Conservation (phyloP, 1,140 invertebrate genomes). For the Drosophila trapezifrons region DNA sequence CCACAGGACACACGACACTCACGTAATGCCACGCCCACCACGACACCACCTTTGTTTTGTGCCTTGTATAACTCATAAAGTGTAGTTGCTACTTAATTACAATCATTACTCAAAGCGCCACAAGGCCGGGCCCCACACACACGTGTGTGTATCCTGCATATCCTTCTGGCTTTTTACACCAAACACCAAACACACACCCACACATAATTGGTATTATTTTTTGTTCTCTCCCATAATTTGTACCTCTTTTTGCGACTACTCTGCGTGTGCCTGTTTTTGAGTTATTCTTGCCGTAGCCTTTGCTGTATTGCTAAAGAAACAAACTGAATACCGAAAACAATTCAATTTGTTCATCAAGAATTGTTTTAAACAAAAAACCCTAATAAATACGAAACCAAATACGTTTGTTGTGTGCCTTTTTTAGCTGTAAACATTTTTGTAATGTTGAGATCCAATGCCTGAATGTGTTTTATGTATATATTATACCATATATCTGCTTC, state of each 20-base stretch:
- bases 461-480: slow-evolving; percentile 68
- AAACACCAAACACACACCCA: slow-evolving; percentile 33
- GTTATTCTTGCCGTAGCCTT: slow-evolving; percentile 53
- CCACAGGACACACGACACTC: slow-evolving; percentile 23
- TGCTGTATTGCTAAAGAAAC: slow-evolving; percentile 49
- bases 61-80: slow-evolving; percentile 76
- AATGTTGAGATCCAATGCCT: slow-evolving; percentile 63
- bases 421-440: slow-evolving; percentile 69
- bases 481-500: slow-evolving; percentile 52
- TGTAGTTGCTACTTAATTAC: slow-evolving; percentile 80
- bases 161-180: slow-evolving; percentile 53
- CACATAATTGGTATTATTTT: slow-evolving; percentile 58
- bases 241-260: slow-evolving; percentile 52
- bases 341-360: slow-evolving; percentile 38
- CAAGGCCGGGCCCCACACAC: slow-evolving; percentile 47
- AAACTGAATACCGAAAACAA: slow-evolving; percentile 28
- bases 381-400: slow-evolving; percentile 51
- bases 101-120: slow-evolving; percentile 77
- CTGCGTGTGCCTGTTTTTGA: slow-evolving; percentile 64
- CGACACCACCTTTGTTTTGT: slow-evolving; percentile 67
- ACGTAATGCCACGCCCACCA: slow-evolving; percentile 44
- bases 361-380: slow-evolving; percentile 33
- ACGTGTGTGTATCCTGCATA: slow-evolving; percentile 45
- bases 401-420: slow-evolving; percentile 71
- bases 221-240: slow-evolving; percentile 48